Base-by-base conservation (phyloP, 1,140 invertebrate genomes). In the Zaprionus camerounensis region DNA sequence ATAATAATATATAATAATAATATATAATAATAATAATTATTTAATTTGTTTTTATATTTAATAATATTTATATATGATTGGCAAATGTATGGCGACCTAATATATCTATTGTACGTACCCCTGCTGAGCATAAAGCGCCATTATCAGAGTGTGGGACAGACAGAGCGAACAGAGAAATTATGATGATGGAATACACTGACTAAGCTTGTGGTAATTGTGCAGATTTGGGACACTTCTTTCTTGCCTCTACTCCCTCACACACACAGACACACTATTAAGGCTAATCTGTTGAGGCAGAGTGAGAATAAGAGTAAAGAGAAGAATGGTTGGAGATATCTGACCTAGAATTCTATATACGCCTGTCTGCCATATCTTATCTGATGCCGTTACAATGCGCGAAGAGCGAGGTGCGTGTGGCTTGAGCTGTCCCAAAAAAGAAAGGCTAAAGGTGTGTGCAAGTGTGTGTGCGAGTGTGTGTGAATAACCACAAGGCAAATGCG, bases 401-500 rank as follows among this genome's bases (percentile, higher is more conserved):
- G 38, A 41, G 38, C 36, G 61, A 46, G 31, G 28, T 53, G 63
- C 22, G 24, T 67, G 64, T 57, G 51, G 17, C 71, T 61, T 67
- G 56, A 67, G 70, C 62, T 72, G 62, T 58, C 67, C 34, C 20
- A 13, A 56, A 24, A 36, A 24, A 36, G 20, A 61, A 44, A 38
- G 17, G n/a, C 36, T 38, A 41, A 44, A 44, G 36, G 58, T 70
- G 68, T 55, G 31, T 24, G 17, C 22, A 20, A 51, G 34, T 44
- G 22, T 20, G 62, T 38, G 28, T 46, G 28, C 28, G 71, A 44
- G 71, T 65, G 61, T 49, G 63, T 59, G 58, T 58, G 61, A 12
- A 28, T 74, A 56, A 57, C 66, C 58, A 31, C 71, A 74, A 41
- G 71, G 34, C 68, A 65, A 44, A 73, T 71, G 69, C 51, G 69